Evolutionary conservation across 1,140 invertebrate genomes (phyloP).

Genomic region (Drosophila tani): DNA sequence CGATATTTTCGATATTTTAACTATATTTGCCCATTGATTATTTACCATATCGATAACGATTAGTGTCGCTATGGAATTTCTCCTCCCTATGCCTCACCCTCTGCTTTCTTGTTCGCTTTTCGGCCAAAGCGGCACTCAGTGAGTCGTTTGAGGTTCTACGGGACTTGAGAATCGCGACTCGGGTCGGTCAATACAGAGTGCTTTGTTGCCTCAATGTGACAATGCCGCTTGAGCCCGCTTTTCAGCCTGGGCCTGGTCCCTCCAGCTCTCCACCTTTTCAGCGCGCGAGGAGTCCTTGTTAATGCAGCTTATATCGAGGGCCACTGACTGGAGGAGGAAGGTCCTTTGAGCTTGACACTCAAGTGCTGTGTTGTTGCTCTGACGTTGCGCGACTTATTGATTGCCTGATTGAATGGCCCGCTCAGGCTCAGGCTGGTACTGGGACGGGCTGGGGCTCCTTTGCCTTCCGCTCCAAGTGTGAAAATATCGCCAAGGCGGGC

Average conservation of each 20-base stretch:
- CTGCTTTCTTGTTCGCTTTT: not conserved
- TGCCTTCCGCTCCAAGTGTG: not conserved
- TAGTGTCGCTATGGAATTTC: not conserved
- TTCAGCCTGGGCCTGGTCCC: conserved; percentile 5
- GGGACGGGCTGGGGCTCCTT: not conserved
- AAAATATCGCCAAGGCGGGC: conserved; percentile 11
- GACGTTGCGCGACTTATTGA: conserved; percentile 37
- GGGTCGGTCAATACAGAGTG: conserved; percentile 8
- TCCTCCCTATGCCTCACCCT: not conserved
- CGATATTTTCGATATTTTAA: too few relatives aligned
- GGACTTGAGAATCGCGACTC: conserved; percentile 11
- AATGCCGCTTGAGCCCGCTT: conserved; percentile 16
- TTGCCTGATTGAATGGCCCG: conserved; percentile 36
- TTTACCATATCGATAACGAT: not conserved
- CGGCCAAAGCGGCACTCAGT: conserved; percentile 4
- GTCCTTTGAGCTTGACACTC: conserved; percentile 19
- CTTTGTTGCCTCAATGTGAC: conserved; percentile 17
- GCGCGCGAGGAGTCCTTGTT: conserved; percentile 5
- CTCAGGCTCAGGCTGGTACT: too few relatives aligned
- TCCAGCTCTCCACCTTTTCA: not conserved
- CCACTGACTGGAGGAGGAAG: not conserved
- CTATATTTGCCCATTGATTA: not conserved
- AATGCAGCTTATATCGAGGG: conserved; percentile 35
- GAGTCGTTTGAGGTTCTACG: conserved; percentile 2
- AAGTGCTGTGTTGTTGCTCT: conserved; percentile 31